These are phyloP conservation scores for Mycetomoellerius zeteki DNA, from an alignment of 1,140 invertebrate species.

Conservation along the genomic window DNA sequence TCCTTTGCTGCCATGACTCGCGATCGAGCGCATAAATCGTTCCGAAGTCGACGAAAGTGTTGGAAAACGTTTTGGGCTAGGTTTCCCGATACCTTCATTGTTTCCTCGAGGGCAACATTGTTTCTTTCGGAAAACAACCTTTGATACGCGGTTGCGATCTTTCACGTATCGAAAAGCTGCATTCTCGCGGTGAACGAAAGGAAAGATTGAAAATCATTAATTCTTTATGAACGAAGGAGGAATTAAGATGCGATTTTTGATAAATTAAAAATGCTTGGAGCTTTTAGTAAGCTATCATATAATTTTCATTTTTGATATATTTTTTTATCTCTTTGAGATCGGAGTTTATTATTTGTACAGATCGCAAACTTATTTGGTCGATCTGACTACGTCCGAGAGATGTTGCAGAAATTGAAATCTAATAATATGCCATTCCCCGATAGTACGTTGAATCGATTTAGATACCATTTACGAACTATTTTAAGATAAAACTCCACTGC, in stretches of 20 bases:
- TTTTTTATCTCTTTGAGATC: background rate
- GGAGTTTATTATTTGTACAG: conserved; percentile 13
- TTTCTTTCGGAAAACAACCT: conserved; percentile 4
- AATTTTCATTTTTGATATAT: background rate
- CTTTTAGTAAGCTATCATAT: background rate
- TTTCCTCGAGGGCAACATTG: conserved; percentile 37
- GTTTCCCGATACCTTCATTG: conserved; percentile 20
- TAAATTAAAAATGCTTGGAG: conserved; percentile 13
- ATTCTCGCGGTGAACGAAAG: background rate
- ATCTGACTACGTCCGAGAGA: background rate
- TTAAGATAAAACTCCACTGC: conserved; percentile 41
- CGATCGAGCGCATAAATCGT: conserved; percentile 48
- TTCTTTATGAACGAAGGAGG: background rate
- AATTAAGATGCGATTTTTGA: background rate
- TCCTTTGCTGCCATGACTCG: conserved; percentile 11
- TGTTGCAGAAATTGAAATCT: conserved; percentile 27
- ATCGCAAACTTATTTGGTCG: conserved; percentile 12
- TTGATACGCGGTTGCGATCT: conserved; percentile 14
- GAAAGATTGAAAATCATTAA: conserved; percentile 14
- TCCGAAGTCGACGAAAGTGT: conserved; percentile 27
- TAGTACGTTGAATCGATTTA: conserved; percentile 19
- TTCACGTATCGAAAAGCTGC: background rate
- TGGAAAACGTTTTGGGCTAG: background rate
- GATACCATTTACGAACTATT: conserved; percentile 9
- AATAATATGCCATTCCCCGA: conserved; percentile 12